phyloP scores from a whole-genome alignment of 1,140 invertebrate species.

The Agrilus planipennis region DNA sequence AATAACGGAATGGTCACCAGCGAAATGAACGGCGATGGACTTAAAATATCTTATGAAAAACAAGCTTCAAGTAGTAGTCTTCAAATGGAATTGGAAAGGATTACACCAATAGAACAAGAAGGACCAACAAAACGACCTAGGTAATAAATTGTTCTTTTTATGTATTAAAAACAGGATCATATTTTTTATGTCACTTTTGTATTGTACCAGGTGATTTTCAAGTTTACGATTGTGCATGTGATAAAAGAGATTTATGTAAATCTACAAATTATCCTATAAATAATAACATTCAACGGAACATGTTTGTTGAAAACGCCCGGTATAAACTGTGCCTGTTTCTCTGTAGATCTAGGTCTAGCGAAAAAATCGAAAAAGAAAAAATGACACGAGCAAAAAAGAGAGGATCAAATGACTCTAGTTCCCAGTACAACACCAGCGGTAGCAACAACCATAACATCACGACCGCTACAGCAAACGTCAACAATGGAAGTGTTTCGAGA shows the following conservation, averaged over 20 bases:
- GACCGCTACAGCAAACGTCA: neutral
- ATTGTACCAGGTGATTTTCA: too few relatives aligned
- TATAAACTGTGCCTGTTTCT: conserved; percentile 5
- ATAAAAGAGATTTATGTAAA: too few relatives aligned
- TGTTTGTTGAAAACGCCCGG: neutral
- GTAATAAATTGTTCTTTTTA: conserved; percentile 21
- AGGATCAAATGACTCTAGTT: conserved; percentile 15
- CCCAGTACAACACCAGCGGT: conserved; percentile 13
- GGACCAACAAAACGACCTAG: conserved; percentile 34
- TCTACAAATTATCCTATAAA: too few relatives aligned
- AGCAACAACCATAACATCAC: neutral
- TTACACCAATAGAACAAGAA: conserved; percentile 28
- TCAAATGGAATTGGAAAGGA: conserved; percentile 19
- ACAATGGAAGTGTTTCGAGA: conserved; percentile 9
- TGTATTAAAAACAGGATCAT: too few relatives aligned
- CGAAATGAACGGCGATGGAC: conserved; percentile 34
- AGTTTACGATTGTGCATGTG: too few relatives aligned
- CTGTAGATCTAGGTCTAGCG: conserved; percentile 28
- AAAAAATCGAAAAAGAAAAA: conserved; percentile 30
- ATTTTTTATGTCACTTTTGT: too few relatives aligned
- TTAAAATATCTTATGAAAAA: conserved; percentile 41
- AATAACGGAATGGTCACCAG: conserved; percentile 18
- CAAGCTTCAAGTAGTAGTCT: conserved; percentile 21
- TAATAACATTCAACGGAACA: too few relatives aligned
- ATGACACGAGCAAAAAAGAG: conserved; percentile 24